phyloP scores from a whole-genome alignment of 2,888 invertebrate species.

The Allophyes oxyacanthae region DNA sequence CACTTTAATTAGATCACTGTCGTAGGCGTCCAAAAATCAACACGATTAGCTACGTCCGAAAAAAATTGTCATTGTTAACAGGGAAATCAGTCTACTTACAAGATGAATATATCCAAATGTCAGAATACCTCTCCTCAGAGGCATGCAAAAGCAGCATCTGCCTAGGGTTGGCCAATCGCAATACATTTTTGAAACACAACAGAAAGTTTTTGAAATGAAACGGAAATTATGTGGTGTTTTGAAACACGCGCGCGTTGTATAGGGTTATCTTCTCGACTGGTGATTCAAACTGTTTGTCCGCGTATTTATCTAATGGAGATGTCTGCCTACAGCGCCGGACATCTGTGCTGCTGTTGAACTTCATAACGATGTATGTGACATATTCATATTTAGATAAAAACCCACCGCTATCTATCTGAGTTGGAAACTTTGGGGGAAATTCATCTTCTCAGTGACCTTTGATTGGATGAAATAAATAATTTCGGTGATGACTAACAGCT shows the following conservation, averaged over 20 bases:
- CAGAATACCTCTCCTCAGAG: constrained; percentile 74
- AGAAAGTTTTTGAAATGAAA: constrained; percentile 8
- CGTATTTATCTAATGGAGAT: constrained; percentile 44
- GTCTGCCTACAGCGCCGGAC: constrained; percentile 55
- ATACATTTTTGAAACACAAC: constrained; percentile 67
- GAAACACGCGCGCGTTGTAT: constrained; percentile 33
- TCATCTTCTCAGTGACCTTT: too few species aligned
- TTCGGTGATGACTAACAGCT: too few species aligned
- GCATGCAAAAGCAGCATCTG: constrained; percentile 81
- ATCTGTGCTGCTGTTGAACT: constrained; percentile 43
- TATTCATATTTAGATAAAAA: not conserved
- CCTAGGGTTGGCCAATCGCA: constrained; percentile 71
- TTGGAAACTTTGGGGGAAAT: too few species aligned
- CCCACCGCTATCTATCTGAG: too few species aligned
- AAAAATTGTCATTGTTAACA: constrained; percentile 24
- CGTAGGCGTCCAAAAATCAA: constrained; percentile 37
- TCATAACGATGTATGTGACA: constrained; percentile 27
- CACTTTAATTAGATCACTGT: constrained; percentile 8
- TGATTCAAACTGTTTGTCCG: constrained; percentile 50
- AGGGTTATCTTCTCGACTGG: constrained; percentile 41
- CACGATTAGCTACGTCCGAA: constrained; percentile 28
- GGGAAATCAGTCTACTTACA: constrained; percentile 65
- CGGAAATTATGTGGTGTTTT: constrained; percentile 11
- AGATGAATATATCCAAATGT: constrained; percentile 76
- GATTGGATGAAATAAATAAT: too few species aligned